These are phyloP conservation scores for Nomada goodeniana DNA, from an alignment of 2,888 invertebrate species.

Conservation along the genomic window DNA sequence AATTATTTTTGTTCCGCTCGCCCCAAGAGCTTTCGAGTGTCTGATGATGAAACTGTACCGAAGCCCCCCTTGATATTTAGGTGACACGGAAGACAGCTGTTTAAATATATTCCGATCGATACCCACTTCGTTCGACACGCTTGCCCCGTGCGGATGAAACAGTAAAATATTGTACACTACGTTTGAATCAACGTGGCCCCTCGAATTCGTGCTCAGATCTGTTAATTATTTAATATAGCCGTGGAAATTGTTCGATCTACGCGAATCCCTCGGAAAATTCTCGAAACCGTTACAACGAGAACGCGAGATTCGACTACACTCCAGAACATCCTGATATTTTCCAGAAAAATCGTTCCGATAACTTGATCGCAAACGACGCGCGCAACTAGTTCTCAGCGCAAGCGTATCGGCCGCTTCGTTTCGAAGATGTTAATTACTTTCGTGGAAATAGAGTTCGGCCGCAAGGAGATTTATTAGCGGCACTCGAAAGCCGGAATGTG, in stretches of 20 bases:
- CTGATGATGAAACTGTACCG: conserved; percentile 30
- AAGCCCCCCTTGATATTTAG: conserved; percentile 35
- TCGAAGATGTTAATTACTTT: conserved; percentile 34
- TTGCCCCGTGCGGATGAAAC: not conserved
- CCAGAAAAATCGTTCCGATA: no score
- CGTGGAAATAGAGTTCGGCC: conserved; percentile 17
- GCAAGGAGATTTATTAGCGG: conserved; percentile 33
- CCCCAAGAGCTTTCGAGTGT: conserved; percentile 58
- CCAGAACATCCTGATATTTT: no score
- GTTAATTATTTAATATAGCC: not conserved
- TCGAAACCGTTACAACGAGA: no score
- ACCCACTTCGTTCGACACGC: not conserved
- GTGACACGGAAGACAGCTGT: conserved; percentile 34
- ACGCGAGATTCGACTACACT: no score
- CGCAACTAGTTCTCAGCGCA: no score
- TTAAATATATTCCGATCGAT: conserved; percentile 38
- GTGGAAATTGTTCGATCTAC: no score
- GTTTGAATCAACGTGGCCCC: not conserved
- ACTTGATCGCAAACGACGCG: no score
- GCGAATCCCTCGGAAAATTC: no score
- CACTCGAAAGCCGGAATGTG: not conserved
- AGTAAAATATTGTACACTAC: not conserved
- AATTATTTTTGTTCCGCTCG: conserved; percentile 79
- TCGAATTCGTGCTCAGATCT: not conserved
- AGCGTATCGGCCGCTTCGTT: not conserved